Evolutionary conservation across 2,888 invertebrate genomes (phyloP).

Genomic region (Melangyna quadrimaculata): DNA sequence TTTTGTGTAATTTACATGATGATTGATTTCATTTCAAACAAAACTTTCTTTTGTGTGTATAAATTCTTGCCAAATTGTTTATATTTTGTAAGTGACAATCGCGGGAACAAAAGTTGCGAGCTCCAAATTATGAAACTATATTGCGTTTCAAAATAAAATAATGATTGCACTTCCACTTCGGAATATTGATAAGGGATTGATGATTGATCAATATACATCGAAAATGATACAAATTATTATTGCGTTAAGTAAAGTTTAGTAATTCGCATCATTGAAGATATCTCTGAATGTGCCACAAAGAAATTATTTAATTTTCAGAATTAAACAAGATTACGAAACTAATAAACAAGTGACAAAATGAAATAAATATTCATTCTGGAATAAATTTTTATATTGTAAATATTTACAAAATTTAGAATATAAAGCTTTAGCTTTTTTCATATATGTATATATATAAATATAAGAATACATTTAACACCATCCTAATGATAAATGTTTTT

Average conservation of each 20-base stretch:
- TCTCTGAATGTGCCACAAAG: background rate
- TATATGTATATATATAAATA: too few species aligned
- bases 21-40: slow-evolving; percentile 40
- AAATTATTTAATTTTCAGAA: too few species aligned
- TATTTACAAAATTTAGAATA: too few species aligned
- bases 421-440: too few species aligned
- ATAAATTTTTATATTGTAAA: too few species aligned
- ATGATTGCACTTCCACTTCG: slow-evolving; percentile 19
- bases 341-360: too few species aligned
- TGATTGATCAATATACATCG: background rate
- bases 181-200: slow-evolving; percentile 42
- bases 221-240: background rate
- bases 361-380: too few species aligned
- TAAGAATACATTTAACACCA: too few species aligned
- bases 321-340: too few species aligned
- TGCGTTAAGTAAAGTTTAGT: background rate
- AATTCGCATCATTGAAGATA: background rate
- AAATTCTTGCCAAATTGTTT: slow-evolving; percentile 15
- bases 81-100: background rate
- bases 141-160: slow-evolving; percentile 18
- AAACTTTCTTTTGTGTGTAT: background rate
- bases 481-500: too few species aligned
- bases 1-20: slow-evolving; percentile 46
- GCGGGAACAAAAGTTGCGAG: background rate
- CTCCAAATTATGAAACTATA: slow-evolving; percentile 43